Evolutionary conservation across 2,888 invertebrate species (phyloP).

Genomic region (Heliconius ismenius): DNA sequence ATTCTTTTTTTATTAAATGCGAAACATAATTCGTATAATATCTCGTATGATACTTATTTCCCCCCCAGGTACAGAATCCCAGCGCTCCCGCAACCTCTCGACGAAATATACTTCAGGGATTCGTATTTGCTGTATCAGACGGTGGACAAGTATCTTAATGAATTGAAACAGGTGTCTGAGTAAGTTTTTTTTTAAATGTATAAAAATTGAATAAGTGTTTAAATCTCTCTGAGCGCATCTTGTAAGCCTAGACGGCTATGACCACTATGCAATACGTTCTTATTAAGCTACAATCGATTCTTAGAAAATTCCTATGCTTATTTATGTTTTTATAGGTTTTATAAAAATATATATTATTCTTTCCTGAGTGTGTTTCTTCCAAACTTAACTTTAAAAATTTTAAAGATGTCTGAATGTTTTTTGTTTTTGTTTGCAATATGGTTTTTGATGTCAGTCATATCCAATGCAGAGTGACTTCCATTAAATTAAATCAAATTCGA

Average conservation of each 20-base stretch:
- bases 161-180: conserved; percentile 31
- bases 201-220: neutral
- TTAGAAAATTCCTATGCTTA: no score
- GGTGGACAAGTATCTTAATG: conserved; percentile 32
- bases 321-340: no score
- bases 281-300: no score
- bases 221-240: neutral
- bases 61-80: conserved; percentile 27
- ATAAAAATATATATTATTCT: no score
- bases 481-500: no score
- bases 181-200: conserved; percentile 14
- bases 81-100: conserved; percentile 19
- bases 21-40: no score
- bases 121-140: conserved; percentile 22
- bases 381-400: no score
- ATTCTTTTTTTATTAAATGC: no score
- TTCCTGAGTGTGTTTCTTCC: no score
- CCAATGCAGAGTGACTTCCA: neutral
- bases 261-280: no score
- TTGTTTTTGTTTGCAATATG: neutral
- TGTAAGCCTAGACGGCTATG: neutral
- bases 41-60: neutral
- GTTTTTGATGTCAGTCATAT: neutral
- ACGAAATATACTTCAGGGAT: conserved; percentile 31
- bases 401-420: no score